Base-by-base conservation (phyloP, 2,797 vertebrate genomes). In the Rhinichthys osculus region DNA sequence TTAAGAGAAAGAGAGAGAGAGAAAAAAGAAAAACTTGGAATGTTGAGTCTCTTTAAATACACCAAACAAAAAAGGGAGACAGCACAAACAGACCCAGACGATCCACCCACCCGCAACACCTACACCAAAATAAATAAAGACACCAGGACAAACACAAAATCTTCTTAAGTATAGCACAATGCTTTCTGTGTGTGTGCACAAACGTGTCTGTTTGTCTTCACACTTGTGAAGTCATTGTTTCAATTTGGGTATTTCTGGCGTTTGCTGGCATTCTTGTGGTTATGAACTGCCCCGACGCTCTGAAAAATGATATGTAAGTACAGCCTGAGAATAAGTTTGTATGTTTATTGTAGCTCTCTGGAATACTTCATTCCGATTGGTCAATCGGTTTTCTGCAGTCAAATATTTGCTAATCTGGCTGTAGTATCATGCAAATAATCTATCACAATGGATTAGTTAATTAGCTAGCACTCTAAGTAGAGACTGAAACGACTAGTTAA, bases 161-260 rank as follows among this genome's bases (percentile, higher is more conserved):
- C 83, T 79, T 81, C 80, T 86, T 88, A 85, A 86, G 80, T 86
- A 81, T 73, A 59, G 71, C 67, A 76, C 76, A 84, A 17, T 59
- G 16, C 38, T 30, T 23, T 72, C 57, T 86, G 52, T 72, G 35
- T 81, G 67, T 38, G 27, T 76, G 69, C 88, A 88, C 92, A 80
- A 89, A 85, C 80, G 80, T 86, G 62, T 89, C 87, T 89, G 84
- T 84, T 77, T 52, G 57, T 35, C 50, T 76, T 54, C 33, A 7
- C 44, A 64, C 23, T 83, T 69, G 35, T 71, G 59, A 84, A 64
- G 79, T 33, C 38, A 64, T 78, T 77, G 9, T n/a, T 33, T 79
- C 30, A 93, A 91, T 92, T 90, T 94, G 92, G 89, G 73, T 9
- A 82, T 90, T 73, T 64, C 13, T 33, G 30, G 40, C 7, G 27